A percentile compares a stretch with the other conserved stretches of the same genome.
Conservation (phyloP, 2,797 vertebrate genomes). For the Gambelia wislizenii region DNA sequence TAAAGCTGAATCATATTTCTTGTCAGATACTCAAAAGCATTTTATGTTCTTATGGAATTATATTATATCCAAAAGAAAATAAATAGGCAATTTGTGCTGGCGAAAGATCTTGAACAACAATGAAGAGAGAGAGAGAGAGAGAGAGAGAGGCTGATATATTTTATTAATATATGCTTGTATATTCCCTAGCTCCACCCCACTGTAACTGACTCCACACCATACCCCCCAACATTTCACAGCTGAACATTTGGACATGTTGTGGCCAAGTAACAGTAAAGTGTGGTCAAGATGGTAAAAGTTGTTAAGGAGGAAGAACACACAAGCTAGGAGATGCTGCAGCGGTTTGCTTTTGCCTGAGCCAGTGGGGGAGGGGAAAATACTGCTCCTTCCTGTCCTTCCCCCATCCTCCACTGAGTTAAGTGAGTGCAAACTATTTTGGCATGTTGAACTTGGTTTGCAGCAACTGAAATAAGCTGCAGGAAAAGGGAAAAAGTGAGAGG, state of each 20-base stretch:
- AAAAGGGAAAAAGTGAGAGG: not conserved
- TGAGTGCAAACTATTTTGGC: no score
- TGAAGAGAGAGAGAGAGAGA: not conserved
- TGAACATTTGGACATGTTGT: no score
- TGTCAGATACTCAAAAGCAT: slow-evolving; percentile 68
- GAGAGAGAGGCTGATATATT: not conserved
- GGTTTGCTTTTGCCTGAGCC: no score
- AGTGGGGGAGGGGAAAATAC: no score
- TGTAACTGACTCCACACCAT: not conserved
- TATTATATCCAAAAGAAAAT: slow-evolving; percentile 66
- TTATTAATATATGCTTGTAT: not conserved
- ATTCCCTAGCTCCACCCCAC: not conserved
- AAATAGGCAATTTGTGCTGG: slow-evolving; percentile 65
- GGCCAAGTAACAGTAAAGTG: no score
- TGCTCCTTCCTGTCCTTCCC: no score
- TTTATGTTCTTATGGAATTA: slow-evolving; percentile 60
- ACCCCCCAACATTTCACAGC: no score
- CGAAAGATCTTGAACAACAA: slow-evolving; percentile 16
- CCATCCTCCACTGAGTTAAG: not conserved
- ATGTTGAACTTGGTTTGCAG: no score
- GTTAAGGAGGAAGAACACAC: no score
- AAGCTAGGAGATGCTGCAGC: no score
- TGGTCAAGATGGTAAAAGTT: no score
- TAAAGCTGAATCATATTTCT: slow-evolving; percentile 73
- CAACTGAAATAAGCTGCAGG: not conserved